phyloP scores from a whole-genome alignment of 2,888 invertebrate species.

The Pristionchus mayeri region DNA sequence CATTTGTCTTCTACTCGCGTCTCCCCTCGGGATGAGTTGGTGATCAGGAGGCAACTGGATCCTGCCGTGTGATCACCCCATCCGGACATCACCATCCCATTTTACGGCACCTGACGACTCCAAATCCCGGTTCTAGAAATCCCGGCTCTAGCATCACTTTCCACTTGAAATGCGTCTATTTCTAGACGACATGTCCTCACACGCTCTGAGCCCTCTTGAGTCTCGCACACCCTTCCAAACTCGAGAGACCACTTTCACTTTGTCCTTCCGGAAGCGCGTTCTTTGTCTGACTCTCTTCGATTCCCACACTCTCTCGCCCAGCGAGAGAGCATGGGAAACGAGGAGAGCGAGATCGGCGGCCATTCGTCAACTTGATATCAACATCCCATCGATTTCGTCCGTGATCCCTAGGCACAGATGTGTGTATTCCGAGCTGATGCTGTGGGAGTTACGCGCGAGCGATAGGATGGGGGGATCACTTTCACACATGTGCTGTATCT shows the following conservation, averaged over 20 bases:
- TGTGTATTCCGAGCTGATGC: background rate
- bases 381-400: background rate
- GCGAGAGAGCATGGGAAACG: too few species aligned
- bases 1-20: slow-evolving; percentile 17
- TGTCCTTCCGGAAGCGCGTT: background rate
- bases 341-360: too few species aligned
- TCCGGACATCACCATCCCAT: background rate
- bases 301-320: too few species aligned
- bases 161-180: too few species aligned
- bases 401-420: slow-evolving; percentile 10
- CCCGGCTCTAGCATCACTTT: background rate
- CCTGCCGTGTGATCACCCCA: background rate
- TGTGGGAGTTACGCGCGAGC: background rate
- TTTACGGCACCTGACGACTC: background rate
- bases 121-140: background rate
- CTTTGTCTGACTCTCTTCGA: slow-evolving; percentile 11
- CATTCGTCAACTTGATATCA: too few species aligned
- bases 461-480: background rate
- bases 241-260: too few species aligned
- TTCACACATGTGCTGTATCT: slow-evolving; percentile 1
- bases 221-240: too few species aligned
- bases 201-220: too few species aligned
- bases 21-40: too few species aligned
- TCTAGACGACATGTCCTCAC: too few species aligned
- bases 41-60: background rate